Evolutionary conservation across 2,888 invertebrate genomes (phyloP).

Genomic region (Polia nebulosa): DNA sequence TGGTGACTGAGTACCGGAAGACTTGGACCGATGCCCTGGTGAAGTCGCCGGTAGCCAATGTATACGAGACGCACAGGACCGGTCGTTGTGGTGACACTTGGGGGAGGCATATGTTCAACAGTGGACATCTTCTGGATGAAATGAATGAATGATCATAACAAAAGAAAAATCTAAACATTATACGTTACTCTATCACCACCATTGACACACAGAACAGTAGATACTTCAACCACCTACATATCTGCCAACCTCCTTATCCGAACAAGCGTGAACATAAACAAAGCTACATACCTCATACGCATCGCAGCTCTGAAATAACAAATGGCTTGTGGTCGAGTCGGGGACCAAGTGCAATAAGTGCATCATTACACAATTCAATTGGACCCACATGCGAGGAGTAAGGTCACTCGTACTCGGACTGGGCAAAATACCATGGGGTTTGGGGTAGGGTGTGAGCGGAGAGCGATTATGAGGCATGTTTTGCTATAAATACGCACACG

Average conservation of each 20-base stretch:
- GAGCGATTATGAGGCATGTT: conserved; percentile 3
- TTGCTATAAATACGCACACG: too few relatives aligned
- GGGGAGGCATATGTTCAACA: too few relatives aligned
- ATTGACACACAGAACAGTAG: too few relatives aligned
- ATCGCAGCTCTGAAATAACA: conserved; percentile 54
- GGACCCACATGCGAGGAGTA: conserved; percentile 75
- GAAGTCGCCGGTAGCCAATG: too few relatives aligned
- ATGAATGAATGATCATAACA: too few relatives aligned
- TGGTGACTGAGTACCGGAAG: too few relatives aligned
- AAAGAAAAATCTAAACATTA: too few relatives aligned
- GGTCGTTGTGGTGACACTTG: too few relatives aligned
- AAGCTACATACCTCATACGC: conserved; percentile 25
- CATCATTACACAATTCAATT: conserved; percentile 74
- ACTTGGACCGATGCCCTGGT: too few relatives aligned
- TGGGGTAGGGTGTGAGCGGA: conserved; percentile 46
- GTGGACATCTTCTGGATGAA: too few relatives aligned
- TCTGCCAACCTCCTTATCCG: conserved; percentile 12
- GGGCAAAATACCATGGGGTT: conserved; percentile 26
- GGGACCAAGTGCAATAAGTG: conserved; percentile 51
- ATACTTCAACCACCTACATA: conserved; percentile 3
- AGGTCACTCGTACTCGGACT: conserved; percentile 67
- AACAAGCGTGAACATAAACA: conserved; percentile 36
- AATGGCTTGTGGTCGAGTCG: conserved; percentile 57
- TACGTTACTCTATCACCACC: too few relatives aligned
- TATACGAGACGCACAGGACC: too few relatives aligned